phyloP scores from a whole-genome alignment of 2,113 vertebrate species.

The Gnathonemus longibarbis region DNA sequence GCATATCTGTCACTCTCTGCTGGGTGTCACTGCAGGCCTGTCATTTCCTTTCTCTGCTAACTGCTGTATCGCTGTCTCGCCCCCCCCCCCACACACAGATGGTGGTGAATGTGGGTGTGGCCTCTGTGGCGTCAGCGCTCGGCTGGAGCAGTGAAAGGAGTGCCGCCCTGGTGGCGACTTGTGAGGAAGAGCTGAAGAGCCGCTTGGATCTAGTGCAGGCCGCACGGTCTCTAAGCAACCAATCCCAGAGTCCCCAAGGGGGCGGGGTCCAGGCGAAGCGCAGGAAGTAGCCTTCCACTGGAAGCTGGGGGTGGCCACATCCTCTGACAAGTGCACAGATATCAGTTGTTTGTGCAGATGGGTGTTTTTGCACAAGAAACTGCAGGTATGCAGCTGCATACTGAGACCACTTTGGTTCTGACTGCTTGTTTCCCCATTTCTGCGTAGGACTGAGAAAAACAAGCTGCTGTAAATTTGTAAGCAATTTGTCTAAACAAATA shows the following conservation, averaged over 20 bases:
- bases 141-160: conserved; percentile 51
- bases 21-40: neutral
- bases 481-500: neutral
- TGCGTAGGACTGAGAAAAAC: neutral
- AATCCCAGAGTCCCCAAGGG: neutral
- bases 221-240: conserved; percentile 40
- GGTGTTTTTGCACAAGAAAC: neutral
- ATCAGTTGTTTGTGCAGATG: neutral
- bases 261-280: conserved; percentile 24
- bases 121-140: conserved; percentile 47
- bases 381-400: neutral
- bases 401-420: neutral
- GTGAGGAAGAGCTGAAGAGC: conserved; percentile 48
- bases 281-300: conserved; percentile 27
- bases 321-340: neutral
- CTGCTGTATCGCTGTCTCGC: neutral
- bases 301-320: neutral
- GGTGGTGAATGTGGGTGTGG: conserved; percentile 49
- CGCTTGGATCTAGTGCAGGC: conserved; percentile 56
- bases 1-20: neutral
- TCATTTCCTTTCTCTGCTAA: neutral
- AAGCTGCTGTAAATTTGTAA: neutral
- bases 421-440: neutral
- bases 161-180: conserved; percentile 47
- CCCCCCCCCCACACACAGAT: conserved; percentile 33